Base-by-base conservation (phyloP, 2,797 vertebrate genomes). In the Hydrophis major region DNA sequence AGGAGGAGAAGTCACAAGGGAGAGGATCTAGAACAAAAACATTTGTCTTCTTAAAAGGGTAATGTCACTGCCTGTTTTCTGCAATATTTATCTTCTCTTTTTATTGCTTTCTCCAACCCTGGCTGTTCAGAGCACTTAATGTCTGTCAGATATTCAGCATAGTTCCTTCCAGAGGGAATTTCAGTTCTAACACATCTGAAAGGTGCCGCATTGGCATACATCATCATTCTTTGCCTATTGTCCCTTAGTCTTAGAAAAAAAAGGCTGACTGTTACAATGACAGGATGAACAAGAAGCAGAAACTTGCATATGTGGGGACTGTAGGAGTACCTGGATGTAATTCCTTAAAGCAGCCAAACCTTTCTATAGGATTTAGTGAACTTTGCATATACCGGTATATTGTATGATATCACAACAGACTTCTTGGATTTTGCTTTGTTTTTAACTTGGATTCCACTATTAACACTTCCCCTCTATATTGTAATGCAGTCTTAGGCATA, bases 31-130 rank as follows among this genome's bases (percentile, higher is more conserved):
- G 94, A 92, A 96, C 96, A 95, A 96, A 97, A 97, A 96, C 94
- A 96, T 96, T 57, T 92, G 78, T 87, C 28, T 93, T 94, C 95
- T 98, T 98, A 98, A 98, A 98, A 92, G 95, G 96, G 97, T 97
- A 93, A 94, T 25, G 22, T 22, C 63, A 20, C 25, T 2, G 4
- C 47, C 56, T 20, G 28, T 89, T 89, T 91, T 74, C 1, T 50
- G 63, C 37, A 0, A 25, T 27, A 1, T 8, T 0, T 87, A 2
- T 90, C 59, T 74, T 56, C 92, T 2, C 0, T 0, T 3, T 18
- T 37, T 6, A 14, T 56, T 28, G 4, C n/a, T 13, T 22, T 27
- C 12, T n/a, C 20, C 55, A 74, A 25, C 22, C 37, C 4, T 92
- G n/a, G 27, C 4, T 55, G n/a, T 57, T 56, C n/a, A 25, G 25